A percentile compares a stretch with the other conserved stretches of the same genome.
phyloP scores from a whole-genome alignment of 92 coral and sea anemone genomes.

The Palythoa grandiflora region DNA sequence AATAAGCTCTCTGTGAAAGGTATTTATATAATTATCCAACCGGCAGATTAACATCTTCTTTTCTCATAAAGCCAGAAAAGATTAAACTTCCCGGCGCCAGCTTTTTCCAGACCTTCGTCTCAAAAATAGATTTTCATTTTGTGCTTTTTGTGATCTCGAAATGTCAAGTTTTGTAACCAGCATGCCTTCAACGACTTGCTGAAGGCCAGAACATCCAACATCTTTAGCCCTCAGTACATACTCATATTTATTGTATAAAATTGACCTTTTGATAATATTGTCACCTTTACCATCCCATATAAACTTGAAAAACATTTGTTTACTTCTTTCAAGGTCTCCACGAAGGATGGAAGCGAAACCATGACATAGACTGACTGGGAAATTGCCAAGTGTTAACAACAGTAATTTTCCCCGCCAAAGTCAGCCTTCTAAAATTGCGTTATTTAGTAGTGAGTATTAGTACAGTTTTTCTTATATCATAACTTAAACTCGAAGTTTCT shows the following conservation, averaged over 20 bases:
- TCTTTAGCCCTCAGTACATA: background rate
- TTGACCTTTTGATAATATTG: no score
- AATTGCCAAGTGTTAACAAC: no score
- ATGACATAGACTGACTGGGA: no score
- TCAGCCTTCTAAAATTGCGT: no score
- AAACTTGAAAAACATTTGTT: background rate
- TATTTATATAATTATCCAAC: background rate
- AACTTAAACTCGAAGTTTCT: no score
- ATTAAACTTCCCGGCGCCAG: background rate
- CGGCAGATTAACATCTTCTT: background rate
- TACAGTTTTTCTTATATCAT: no score
- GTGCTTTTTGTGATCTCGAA: background rate
- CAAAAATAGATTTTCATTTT: background rate
- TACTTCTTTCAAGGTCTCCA: background rate
- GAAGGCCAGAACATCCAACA: background rate
- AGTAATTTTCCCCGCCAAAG: no score
- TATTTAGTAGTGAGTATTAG: no score
- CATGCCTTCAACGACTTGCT: background rate
- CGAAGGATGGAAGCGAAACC: background rate
- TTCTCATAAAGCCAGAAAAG: background rate
- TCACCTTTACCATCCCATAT: background rate
- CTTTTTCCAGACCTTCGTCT: background rate
- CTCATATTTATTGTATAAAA: background rate
- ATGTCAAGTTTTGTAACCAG: background rate
- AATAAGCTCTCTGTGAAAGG: background rate